These are phyloP conservation scores for Tenebrosternarchus preto DNA, from an alignment of 2,113 vertebrate genomes.

Conservation along the genomic window DNA sequence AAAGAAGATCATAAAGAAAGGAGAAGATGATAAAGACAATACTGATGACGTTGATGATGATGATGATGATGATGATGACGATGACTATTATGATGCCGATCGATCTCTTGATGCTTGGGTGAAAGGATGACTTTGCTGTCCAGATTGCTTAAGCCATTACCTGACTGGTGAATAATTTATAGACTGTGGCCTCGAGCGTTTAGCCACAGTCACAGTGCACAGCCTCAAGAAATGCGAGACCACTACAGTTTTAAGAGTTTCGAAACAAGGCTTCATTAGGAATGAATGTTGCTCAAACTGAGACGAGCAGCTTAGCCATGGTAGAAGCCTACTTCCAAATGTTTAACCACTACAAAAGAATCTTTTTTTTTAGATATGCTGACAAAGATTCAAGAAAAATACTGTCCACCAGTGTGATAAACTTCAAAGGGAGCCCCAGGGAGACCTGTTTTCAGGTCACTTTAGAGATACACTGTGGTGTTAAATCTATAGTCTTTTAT, in stretches of 20 bases:
- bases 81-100: not conserved
- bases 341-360: not conserved
- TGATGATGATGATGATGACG: conserved; percentile 26
- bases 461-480: not conserved
- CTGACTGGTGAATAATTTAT: conserved; percentile 29
- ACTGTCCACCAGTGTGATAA: too few relatives aligned
- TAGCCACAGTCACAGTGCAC: conserved; percentile 13
- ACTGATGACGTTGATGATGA: not conserved
- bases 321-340: not conserved
- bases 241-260: not conserved
- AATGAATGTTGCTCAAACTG: not conserved
- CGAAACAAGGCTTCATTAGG: conserved; percentile 2
- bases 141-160: conserved; percentile 35
- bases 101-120: not conserved
- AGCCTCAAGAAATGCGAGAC: not conserved
- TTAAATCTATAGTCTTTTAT: not conserved
- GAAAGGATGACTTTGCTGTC: conserved; percentile 6
- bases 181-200: not conserved
- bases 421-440: not conserved
- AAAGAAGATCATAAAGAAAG: too few relatives aligned
- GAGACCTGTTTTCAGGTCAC: not conserved
- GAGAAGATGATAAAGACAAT: not conserved
- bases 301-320: too few relatives aligned
- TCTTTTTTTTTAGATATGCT: not conserved
- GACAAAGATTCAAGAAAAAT: not conserved